Conservation (phyloP, 2,113 vertebrate genomes). For the Aegypius monachus region DNA sequence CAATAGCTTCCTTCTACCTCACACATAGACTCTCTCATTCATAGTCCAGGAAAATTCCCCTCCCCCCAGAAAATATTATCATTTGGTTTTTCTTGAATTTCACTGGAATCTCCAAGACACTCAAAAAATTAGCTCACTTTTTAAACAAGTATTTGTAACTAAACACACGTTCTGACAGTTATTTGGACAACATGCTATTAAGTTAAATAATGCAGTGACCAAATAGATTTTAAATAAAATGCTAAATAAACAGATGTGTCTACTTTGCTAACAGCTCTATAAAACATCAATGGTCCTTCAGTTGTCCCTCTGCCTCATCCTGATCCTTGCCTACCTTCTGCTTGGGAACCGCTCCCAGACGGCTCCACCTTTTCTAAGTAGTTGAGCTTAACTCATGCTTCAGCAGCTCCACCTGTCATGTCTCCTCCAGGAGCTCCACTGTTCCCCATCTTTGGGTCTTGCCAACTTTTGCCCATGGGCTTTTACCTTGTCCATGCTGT, state of each 20-base stretch:
- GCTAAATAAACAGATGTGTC: not conserved
- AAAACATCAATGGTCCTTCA: not conserved
- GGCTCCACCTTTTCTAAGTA: not conserved
- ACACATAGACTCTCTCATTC: not conserved
- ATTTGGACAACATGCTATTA: not conserved
- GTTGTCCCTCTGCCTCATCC: not conserved
- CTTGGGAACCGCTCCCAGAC: not conserved
- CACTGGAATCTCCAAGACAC: not conserved
- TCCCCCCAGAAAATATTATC: not conserved
- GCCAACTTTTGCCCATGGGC: not conserved
- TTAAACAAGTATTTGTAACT: not conserved
- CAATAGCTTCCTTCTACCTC: not conserved
- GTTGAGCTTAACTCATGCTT: not conserved
- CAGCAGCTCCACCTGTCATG: not conserved
- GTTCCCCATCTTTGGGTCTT: not conserved
- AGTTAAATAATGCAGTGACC: not conserved
- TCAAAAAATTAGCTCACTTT: not conserved
- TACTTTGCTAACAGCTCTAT: not conserved
- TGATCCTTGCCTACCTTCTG: not conserved
- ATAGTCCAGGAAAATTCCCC: not conserved
- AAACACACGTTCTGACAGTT: not conserved
- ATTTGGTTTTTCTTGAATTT: not conserved
- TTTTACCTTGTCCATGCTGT: not conserved
- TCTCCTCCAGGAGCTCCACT: not conserved
- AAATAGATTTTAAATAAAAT: not conserved